Percentiles rank a stretch among this genome's conserved stretches.
Conservation (phyloP, 2,113 vertebrate species). For the Pseudolaguvia tuberculata region DNA sequence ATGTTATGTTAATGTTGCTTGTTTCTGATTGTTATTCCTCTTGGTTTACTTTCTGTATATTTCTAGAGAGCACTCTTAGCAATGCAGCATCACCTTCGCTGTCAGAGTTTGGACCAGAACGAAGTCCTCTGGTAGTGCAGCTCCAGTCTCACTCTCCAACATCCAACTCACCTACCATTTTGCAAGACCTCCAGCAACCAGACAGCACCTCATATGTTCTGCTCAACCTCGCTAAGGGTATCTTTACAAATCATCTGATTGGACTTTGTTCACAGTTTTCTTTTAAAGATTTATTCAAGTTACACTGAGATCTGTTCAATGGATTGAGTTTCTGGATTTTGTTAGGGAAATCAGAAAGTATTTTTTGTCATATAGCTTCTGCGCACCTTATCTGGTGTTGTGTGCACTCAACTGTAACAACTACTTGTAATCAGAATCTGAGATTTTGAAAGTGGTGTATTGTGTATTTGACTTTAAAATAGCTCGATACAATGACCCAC, state of each 20-base stretch:
- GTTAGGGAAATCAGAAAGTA: background rate
- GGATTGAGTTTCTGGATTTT: background rate
- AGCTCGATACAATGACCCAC: background rate
- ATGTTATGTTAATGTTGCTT: too few relatives aligned
- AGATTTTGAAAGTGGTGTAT: background rate
- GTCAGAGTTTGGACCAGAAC: slow-evolving; percentile 71
- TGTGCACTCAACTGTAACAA: background rate
- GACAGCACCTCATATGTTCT: slow-evolving; percentile 93
- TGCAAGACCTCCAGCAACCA: slow-evolving; percentile 90
- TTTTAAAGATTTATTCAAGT: background rate
- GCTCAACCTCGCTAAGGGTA: slow-evolving; percentile 93
- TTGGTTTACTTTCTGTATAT: too few relatives aligned
- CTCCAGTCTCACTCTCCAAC: slow-evolving; percentile 73
- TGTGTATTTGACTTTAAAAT: background rate
- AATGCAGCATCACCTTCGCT: slow-evolving; percentile 63
- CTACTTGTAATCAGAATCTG: background rate
- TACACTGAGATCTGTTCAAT: background rate
- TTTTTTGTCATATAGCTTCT: background rate
- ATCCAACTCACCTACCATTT: slow-evolving; percentile 68
- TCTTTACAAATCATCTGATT: background rate
- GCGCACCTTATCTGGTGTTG: background rate
- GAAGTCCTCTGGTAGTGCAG: slow-evolving; percentile 76
- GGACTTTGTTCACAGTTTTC: background rate
- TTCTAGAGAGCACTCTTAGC: slow-evolving; percentile 74
- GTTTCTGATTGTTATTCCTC: too few relatives aligned